These are phyloP conservation scores for Drosophila affinis DNA, from an alignment of 2,888 invertebrate species.

Conservation along the genomic window DNA sequence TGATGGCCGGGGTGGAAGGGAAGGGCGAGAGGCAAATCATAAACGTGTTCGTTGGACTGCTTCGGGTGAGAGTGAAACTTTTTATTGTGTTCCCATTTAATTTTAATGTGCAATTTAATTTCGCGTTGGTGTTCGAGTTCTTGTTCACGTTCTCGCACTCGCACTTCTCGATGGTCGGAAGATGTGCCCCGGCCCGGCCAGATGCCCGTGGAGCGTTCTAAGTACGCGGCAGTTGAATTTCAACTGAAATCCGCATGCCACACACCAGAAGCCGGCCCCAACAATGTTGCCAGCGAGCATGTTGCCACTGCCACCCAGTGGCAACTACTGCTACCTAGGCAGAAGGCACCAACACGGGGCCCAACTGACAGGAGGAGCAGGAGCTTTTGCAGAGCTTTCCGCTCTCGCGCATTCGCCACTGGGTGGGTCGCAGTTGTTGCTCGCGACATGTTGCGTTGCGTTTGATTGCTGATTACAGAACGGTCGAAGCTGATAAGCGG, in stretches of 20 bases:
- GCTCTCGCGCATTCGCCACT: conserved; percentile 4
- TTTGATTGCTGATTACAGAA: conserved; percentile 2
- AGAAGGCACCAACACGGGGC: not conserved
- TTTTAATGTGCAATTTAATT: conserved; percentile 23
- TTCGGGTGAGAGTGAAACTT: conserved; percentile 20
- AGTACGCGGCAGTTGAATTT: conserved; percentile 70
- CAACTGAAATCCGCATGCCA: conserved; percentile 73
- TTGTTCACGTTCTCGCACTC: conserved; percentile 18
- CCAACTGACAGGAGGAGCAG: not conserved
- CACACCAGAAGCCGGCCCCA: conserved; percentile 39
- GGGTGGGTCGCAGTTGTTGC: conserved; percentile 33
- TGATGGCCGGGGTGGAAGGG: conserved; percentile 10
- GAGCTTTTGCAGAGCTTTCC: conserved; percentile 32
- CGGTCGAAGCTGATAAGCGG: conserved; percentile 30
- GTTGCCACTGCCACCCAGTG: conserved; percentile 19
- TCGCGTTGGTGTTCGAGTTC: not conserved
- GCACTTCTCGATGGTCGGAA: not conserved
- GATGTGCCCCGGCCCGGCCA: conserved; percentile 9
- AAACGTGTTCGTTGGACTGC: not conserved
- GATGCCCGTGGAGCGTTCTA: conserved; percentile 58
- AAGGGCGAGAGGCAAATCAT: conserved; percentile 14
- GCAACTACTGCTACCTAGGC: not conserved
- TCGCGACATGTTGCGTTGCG: conserved; percentile 35
- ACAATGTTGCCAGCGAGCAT: conserved; percentile 57
- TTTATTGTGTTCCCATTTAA: conserved; percentile 40